A percentile compares a stretch with the other conserved stretches of the same genome.
Conservation (phyloP, 1,140 invertebrate species). For the Drosophila virilis region DNA sequence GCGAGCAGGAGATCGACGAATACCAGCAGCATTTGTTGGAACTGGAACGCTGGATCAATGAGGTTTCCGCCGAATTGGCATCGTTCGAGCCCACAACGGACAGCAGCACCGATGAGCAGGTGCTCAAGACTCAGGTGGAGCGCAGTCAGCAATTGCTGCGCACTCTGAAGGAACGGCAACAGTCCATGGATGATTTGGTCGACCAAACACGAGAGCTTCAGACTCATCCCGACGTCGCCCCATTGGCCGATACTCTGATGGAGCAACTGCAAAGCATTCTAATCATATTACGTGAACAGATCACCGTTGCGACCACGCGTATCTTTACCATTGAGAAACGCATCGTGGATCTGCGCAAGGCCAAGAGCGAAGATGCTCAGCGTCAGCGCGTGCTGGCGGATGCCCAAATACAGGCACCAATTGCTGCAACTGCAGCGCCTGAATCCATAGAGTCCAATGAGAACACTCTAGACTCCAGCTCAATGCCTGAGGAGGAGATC, state of each 20-base stretch:
- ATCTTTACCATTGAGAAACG: conserved; percentile 81
- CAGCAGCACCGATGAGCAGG: conserved; percentile 68
- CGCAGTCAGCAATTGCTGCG: conserved; percentile 72
- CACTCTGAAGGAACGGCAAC: conserved; percentile 76
- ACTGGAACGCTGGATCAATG: conserved; percentile 87
- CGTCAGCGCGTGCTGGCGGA: conserved; percentile 64
- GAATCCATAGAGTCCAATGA: conserved; percentile 69
- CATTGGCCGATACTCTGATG: conserved; percentile 69
- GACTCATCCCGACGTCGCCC: conserved; percentile 77
- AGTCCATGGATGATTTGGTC: conserved; percentile 75
- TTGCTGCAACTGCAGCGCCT: conserved; percentile 27
- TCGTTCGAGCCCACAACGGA: conserved; percentile 69
- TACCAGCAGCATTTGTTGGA: conserved; percentile 88
- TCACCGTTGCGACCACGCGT: conserved; percentile 75
- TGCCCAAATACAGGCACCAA: conserved; percentile 62
- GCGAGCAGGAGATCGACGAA: conserved; percentile 86
- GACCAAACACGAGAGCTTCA: conserved; percentile 74
- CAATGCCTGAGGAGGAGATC: conserved; percentile 81
- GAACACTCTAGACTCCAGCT: conserved; percentile 70
- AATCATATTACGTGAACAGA: conserved; percentile 72
- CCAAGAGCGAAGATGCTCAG: conserved; percentile 67
- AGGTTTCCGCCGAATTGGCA: conserved; percentile 71
- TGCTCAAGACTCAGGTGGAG: conserved; percentile 72
- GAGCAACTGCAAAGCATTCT: conserved; percentile 79
- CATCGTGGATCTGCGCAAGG: conserved; percentile 74